These are phyloP conservation scores for Sisyra nigra DNA, from an alignment of 2,888 invertebrate genomes.

Conservation along the genomic window DNA sequence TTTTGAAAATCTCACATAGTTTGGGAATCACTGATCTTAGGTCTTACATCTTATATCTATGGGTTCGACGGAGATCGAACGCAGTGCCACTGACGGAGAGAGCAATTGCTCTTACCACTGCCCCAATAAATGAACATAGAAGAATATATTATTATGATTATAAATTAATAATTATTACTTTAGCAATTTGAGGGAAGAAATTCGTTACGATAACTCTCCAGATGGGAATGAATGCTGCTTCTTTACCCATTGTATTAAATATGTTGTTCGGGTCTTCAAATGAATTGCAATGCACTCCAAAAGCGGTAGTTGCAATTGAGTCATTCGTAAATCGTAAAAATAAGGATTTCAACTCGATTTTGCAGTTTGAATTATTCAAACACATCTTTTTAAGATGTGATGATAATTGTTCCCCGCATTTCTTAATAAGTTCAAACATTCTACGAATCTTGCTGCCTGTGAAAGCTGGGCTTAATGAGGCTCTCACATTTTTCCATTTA, in stretches of 20 bases:
- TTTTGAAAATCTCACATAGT: too few relatives aligned
- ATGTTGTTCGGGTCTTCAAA: constrained; percentile 31
- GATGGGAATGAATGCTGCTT: neutral
- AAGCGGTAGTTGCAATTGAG: constrained; percentile 34
- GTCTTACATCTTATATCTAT: too few relatives aligned
- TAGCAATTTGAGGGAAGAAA: too few relatives aligned
- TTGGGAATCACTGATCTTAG: too few relatives aligned
- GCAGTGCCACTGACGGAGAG: too few relatives aligned
- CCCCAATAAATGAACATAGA: too few relatives aligned
- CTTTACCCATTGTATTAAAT: constrained; percentile 35
- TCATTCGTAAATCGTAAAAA: constrained; percentile 32
- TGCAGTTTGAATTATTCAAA: constrained; percentile 5
- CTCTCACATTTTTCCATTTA: constrained; percentile 24
- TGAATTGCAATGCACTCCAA: constrained; percentile 36
- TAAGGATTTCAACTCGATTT: constrained; percentile 27
- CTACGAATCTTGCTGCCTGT: constrained; percentile 23
- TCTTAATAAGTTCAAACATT: constrained; percentile 19
- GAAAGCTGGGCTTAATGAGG: constrained; percentile 25
- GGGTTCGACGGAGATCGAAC: too few relatives aligned
- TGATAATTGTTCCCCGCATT: constrained; percentile 13
- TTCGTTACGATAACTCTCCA: too few relatives aligned
- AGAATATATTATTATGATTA: too few relatives aligned
- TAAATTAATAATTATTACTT: too few relatives aligned
- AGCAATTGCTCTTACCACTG: too few relatives aligned
- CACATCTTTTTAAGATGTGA: constrained; percentile 15